Base-by-base conservation (phyloP, 2,888 invertebrate species). In the Apamea anceps region DNA sequence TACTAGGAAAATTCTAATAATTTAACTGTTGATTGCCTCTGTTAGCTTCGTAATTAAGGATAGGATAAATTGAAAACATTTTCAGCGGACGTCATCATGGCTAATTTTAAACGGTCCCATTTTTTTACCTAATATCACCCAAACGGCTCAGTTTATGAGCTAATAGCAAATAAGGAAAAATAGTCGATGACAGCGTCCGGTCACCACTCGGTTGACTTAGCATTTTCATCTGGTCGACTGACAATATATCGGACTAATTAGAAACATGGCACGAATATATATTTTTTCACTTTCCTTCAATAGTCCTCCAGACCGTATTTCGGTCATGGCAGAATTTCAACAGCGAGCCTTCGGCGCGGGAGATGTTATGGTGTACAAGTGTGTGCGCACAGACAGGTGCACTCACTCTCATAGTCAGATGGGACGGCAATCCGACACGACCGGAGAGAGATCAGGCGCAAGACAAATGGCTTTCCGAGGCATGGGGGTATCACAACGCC, bases 91-190 rank as follows among this genome's bases (percentile, higher is more conserved):
- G 57, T 13, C 42, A 67, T 48, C n/a, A 28, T 62, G n/a, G 51
- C 77, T 87, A 73, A 73, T 85, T 77, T 71, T 81, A 87, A 77
- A 80, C 45, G 42, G 7, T 60, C 7, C 63, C 25, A 54, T 74
- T 13, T 79, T 86, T 84, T 86, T 79, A 81, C 77, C 84, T 79
- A 77, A 79, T 86, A 77, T 57, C 62, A 74, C n/a, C 13, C 15
- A 18, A 13, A 37, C 42, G 72, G 42, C 63, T 73, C 37, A 62
- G 63, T 86, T 78, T 51, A 80, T 71, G 54, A 68, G 32, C 74
- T 65, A 77, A 87, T 63, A 65, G 37, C 67, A 77, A 81, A 87
- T 70, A 77, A 88, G 87, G 89, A 85, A 80, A 84, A 87, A 80
- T 79, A 42, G 10, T 13, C 42, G 45, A 71, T 77, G 75, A 51